Evolutionary conservation across 2,888 invertebrate species (phyloP), one percentile per base, ranked within the genome.

Genomic region (Lochmaea capreae): DNA sequence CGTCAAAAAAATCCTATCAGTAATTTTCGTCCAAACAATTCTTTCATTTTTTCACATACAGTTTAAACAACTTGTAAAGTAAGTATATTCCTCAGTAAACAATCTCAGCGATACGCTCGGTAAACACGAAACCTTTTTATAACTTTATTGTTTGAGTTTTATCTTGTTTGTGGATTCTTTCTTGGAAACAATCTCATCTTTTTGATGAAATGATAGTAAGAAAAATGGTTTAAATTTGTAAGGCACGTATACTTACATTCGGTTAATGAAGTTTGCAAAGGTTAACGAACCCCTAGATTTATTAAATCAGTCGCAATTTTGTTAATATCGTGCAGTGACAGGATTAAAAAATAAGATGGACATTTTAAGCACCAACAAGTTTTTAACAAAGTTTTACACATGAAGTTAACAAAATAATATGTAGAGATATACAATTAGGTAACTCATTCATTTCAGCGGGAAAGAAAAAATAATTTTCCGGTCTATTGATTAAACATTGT

Each of bases 131-230:
- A 54, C 16, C 54, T 54, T 54, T 54, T 54, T 18, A 54, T 54
- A 54, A 54, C 18, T 54, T 54, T 18, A 54, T 54, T 54, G 54
- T 54, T 54, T 16, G 54, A 54, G 54, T 16, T 54, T 54, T 54
- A 54, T 54, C 54, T 54, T 54, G 54, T 54, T 54, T 54, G 54
- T 16, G 9, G 54, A 54, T 18, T 16, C 18, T 8, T 54, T 54
- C 54, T 54, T 10, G 54, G 54, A 54, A 54, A 5, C 33, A 54
- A 54, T 9, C 16, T 54, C 54, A 18, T 54, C 54, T 33, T 54
- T 54, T 18, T 54, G 54, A 54, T 54, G 54, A 54, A 54, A 6
- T 54, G 54, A 54, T 54, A 54, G 18, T 54, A 16, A 16, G 16
- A 54, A 54, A 16, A 54, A 16, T 54, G 18, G n/a, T 54, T 54